Evolutionary conservation across 2,113 vertebrate species (phyloP).

Genomic region (Petrocephalus microphthalmus): DNA sequence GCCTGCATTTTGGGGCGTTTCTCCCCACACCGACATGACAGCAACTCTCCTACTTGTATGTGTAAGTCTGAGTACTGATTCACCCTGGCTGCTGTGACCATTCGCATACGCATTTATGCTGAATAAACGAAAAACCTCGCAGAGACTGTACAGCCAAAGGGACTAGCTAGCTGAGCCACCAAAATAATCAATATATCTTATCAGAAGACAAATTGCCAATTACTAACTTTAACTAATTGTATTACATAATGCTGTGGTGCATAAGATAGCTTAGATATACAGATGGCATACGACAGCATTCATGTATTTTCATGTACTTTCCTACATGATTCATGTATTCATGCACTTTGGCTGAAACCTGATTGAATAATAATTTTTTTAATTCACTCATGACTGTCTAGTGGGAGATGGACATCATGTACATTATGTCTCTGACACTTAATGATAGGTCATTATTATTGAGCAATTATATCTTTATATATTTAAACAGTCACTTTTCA

Average conservation of each 20-base stretch:
- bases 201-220: neutral
- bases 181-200: neutral
- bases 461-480: neutral
- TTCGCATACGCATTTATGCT: neutral
- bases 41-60: neutral
- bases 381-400: neutral
- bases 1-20: too few relatives aligned
- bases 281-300: neutral
- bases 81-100: neutral
- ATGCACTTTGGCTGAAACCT: neutral
- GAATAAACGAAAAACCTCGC: neutral
- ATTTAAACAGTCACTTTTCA: neutral
- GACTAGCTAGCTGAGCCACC: neutral
- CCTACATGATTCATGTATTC: neutral
- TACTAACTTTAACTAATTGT: neutral
- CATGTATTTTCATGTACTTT: neutral
- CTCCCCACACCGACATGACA: neutral
- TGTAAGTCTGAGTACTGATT: neutral
- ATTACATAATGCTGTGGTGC: neutral
- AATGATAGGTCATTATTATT: neutral
- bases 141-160: neutral
- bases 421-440: neutral
- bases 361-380: neutral
- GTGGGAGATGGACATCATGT: neutral
- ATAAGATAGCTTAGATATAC: neutral